Base-by-base conservation (phyloP, 2,888 invertebrate species). In the Onchidella celtica region DNA sequence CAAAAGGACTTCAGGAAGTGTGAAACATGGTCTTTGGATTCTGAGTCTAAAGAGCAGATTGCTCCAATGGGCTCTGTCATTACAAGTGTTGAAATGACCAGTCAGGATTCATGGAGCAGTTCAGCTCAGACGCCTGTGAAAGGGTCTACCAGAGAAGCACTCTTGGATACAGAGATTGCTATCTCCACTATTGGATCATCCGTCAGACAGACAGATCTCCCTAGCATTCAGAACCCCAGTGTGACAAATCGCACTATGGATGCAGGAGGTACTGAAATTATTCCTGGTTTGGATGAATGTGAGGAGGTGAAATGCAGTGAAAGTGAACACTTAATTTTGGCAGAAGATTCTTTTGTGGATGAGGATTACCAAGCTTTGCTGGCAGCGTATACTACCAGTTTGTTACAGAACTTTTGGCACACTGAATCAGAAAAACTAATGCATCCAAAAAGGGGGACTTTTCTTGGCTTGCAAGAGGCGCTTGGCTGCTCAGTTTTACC, bases 401-500 rank as follows among this genome's bases (percentile, higher is more conserved):
- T 90, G 47, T 68, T 89, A 21, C 81, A 79, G 63, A 85, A 86
- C 29, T 90, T 88, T 84, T 90, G 90, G 90, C 86, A 88, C 78
- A 82, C 82, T 65, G 76, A 82, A 17, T 63, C 80, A 57, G 86
- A 87, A 65, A 86, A 86, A 61, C 81, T 89, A 47, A 77, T 86
- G 36, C 89, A 90, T 81, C 89, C 90, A 38, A 85, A 81, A 34
- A 87, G 86, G 78, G 89, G 88, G 38, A 82, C 83, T 24, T 77
- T 80, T 34, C 78, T 84, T 14, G 83, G 80, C 34, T 61, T 86
- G n/a, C 82, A 83, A 27, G 85, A 86, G 32, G 84, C 85, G 24
- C 77, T 87, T 11, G 81, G 79, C 34, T 70, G 68, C 57, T 84
- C 79, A n/a, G 6, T 85, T 29, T 80, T 87, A 47, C 87, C 89